These are phyloP conservation scores for Portevinia maculata DNA, from an alignment of 2,888 invertebrate genomes.

Conservation along the genomic window DNA sequence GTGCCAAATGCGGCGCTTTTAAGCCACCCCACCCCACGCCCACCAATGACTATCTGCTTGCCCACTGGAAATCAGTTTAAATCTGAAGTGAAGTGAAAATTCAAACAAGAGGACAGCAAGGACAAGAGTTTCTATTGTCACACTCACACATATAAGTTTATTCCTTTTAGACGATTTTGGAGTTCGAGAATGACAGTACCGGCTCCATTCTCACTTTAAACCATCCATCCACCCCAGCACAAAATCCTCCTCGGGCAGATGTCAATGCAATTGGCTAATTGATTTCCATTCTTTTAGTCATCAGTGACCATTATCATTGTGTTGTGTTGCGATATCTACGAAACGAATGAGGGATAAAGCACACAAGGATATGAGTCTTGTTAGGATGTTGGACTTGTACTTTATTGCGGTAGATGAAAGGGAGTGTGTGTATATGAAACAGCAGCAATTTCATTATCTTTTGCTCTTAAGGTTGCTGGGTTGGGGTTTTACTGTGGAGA, in stretches of 20 bases:
- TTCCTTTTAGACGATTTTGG: slow-evolving; percentile 25
- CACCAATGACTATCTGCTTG: neutral
- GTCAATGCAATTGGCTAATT: slow-evolving; percentile 81
- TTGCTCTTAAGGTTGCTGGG: slow-evolving; percentile 27
- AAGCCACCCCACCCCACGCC: slow-evolving; percentile 28
- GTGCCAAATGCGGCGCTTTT: slow-evolving; percentile 70
- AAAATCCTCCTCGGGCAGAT: slow-evolving; percentile 27
- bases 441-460: slow-evolving; percentile 57
- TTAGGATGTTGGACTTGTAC: slow-evolving; percentile 25
- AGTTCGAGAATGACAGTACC: neutral
- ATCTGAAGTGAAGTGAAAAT: slow-evolving; percentile 67
- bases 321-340: slow-evolving; percentile 45
- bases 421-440: slow-evolving; percentile 5
- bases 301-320: slow-evolving; percentile 74
- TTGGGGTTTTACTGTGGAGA: neutral
- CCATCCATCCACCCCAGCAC: neutral
- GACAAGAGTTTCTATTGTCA: slow-evolving; percentile 51
- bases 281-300: slow-evolving; percentile 79
- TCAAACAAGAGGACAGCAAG: slow-evolving; percentile 49
- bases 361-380: slow-evolving; percentile 24
- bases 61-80: slow-evolving; percentile 63
- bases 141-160: slow-evolving; percentile 9
- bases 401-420: slow-evolving; percentile 36
- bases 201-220: neutral
- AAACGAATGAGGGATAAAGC: slow-evolving; percentile 76